These are phyloP conservation scores for Rhyacophila evoluta DNA, from an alignment of 2,888 invertebrate species.

Conservation along the genomic window DNA sequence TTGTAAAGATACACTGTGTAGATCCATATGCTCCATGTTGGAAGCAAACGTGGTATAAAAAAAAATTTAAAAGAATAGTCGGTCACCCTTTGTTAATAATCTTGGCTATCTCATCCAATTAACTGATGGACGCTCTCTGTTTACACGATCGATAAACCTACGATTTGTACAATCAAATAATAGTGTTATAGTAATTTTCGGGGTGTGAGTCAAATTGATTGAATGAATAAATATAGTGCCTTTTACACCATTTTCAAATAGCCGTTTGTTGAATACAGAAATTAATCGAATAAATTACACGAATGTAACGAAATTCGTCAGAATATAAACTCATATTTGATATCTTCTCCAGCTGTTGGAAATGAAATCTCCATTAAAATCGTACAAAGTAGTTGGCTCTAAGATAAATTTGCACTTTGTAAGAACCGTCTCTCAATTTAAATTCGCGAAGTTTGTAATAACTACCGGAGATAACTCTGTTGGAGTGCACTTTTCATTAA, in stretches of 20 bases:
- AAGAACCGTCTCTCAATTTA: neutral
- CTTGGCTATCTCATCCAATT: slow-evolving; percentile 43
- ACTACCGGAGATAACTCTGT: neutral
- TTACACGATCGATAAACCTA: slow-evolving; percentile 43
- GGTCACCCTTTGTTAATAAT: neutral
- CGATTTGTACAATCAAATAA: slow-evolving; percentile 42
- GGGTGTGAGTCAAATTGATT: neutral
- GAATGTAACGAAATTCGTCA: too few species aligned
- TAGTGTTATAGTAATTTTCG: neutral
- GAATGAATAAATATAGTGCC: neutral
- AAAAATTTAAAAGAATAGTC: too few species aligned
- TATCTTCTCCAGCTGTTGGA: too few species aligned
- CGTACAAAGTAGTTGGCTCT: too few species aligned
- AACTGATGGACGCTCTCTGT: slow-evolving; percentile 45
- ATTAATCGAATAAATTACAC: too few species aligned
- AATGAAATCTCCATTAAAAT: too few species aligned
- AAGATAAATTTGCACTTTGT: neutral
- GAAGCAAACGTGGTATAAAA: too few species aligned
- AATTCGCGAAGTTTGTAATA: neutral
- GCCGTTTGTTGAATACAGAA: too few species aligned
- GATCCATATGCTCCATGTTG: too few species aligned
- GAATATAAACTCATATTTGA: too few species aligned
- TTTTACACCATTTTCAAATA: too few species aligned
- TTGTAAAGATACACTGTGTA: too few species aligned
- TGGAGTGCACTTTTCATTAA: neutral